Base-by-base conservation (phyloP, 2,113 vertebrate species). In the Plotosus lineatus region DNA sequence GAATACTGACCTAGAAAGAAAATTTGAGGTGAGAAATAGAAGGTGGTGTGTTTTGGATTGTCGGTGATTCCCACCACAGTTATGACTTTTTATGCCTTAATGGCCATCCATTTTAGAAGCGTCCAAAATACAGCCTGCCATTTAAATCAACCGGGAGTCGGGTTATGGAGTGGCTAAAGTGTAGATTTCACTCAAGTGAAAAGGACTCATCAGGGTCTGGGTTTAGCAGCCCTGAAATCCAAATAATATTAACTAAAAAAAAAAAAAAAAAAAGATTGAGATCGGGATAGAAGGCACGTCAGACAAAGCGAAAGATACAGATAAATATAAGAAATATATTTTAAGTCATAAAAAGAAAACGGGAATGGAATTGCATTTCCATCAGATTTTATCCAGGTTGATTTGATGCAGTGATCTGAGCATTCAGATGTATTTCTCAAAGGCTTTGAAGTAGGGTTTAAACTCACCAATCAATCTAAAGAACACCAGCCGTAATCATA, bases 21-120 rank as follows among this genome's bases (percentile, higher is more conserved):
- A 83, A 87, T 89, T 89, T 87, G 80, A 87, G 88, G 76, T 86
- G 81, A 79, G 81, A 88, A 78, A 60, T n/a, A n/a, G 3, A 19
- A 82, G 74, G 81, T 84, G 82, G 89, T 87, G 55, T 38, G 58
- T n/a, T n/a, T n/a, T 85, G 84, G 79, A 50, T 58, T 90, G 90
- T 85, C 89, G 84, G 87, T 91, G 79, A 91, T 89, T 89, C 83
- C 68, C 80, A 87, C 84, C 56, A 3, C 50, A 83, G 31, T 88
- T 88, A 91, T 88, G 79, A 68, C 79, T 36, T 89, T 90, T 91
- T 84, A 89, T 90, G 87, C 88, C 87, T 86, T 91, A 89, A 91
- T 84, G 80, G 83, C 61, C 56, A 71, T 58, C 83, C 88, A 83
- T 86, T 90, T 89, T 84, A 85, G 86, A 86, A 87, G 85, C 73